Evolutionary conservation across 1,140 invertebrate genomes (phyloP), one percentile per base, ranked within the genome.

Genomic region (Elysia chlorotica): DNA sequence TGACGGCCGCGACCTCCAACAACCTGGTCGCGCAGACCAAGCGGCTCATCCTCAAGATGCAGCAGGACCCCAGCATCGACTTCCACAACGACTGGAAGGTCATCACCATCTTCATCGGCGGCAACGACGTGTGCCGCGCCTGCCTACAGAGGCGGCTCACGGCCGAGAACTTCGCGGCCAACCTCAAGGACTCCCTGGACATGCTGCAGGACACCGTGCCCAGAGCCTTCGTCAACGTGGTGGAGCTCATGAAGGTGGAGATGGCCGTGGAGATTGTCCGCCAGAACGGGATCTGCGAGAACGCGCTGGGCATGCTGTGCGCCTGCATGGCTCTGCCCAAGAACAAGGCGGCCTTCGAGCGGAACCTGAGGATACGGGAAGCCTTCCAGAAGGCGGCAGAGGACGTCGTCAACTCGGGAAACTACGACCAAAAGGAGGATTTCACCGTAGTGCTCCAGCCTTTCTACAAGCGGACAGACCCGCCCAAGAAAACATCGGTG

Each of bases 81-180:
- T 81, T 85, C 63, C 71, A 85, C 21, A 83, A 91, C 23, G 79
- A 87, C 61, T 94, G 93, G 93, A 94, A 94, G 89, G 61, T 93
- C 86, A 88, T 95, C 21, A 95, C 93, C 0, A 88, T 96, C 23
- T 92, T 95, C 79, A 92, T 95, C 70, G 94, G 94, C 19, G 93
- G 92, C 38, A 96, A 96, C 83, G 93, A 95, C 83, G 89, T 95
- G n/a, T 96, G 94, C 82, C 56, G 56, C 17, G 10, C 56, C 19
- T 59, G 56, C 28, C 10, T 82, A 81, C n/a, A 66, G 10, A 76
- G 0, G 80, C 88, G 1, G 90, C 89, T 28, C 92, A 94, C 81
- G 89, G 89, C 1, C 82, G 88, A 38, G 90, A 93, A 80, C 87
- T 95, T 28, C 87, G 89, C 76, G 87, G 88, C n/a, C n/a, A n/a